phyloP scores from a whole-genome alignment of 2,113 vertebrate species.

The Ammodytes marinus region DNA sequence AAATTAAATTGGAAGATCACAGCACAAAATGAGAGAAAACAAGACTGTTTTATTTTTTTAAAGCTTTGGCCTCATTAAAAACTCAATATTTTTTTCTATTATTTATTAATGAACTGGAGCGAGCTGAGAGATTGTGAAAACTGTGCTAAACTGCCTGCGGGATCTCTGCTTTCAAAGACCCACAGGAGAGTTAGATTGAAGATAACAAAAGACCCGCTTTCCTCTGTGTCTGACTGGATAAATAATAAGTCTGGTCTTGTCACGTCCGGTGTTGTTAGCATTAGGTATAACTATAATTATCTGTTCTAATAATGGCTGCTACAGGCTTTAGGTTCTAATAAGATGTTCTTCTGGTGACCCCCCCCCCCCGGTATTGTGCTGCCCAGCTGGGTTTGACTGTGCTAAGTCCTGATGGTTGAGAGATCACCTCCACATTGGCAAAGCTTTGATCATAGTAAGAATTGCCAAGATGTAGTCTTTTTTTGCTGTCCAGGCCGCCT shows the following conservation, averaged over 20 bases:
- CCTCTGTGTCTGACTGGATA: neutral
- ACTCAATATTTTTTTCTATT: neutral
- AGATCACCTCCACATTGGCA: slow-evolving; percentile 52
- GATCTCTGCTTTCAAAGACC: slow-evolving; percentile 11
- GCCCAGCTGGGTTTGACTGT: slow-evolving; percentile 62
- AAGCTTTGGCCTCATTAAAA: neutral
- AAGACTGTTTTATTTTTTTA: neutral
- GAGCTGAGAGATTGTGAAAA: neutral
- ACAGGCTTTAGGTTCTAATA: slow-evolving; percentile 34
- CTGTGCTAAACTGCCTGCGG: slow-evolving; percentile 11
- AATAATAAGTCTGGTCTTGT: slow-evolving; percentile 24
- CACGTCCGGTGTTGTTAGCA: slow-evolving; percentile 18
- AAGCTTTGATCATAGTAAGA: slow-evolving; percentile 48
- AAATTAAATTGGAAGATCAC: neutral
- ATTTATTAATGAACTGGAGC: neutral
- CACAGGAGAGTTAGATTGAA: slow-evolving; percentile 7
- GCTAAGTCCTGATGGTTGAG: slow-evolving; percentile 77
- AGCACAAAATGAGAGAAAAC: neutral
- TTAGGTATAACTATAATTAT: slow-evolving; percentile 24
- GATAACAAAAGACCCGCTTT: neutral
- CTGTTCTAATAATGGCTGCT: slow-evolving; percentile 40
- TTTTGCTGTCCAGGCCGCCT: slow-evolving; percentile 2
- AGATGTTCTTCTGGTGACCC: slow-evolving; percentile 32
- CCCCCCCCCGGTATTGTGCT: slow-evolving; percentile 21
- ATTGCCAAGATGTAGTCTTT: slow-evolving; percentile 24